Base-by-base conservation (phyloP, 2,113 vertebrate species). In the Phyllopteryx taeniolatus region DNA sequence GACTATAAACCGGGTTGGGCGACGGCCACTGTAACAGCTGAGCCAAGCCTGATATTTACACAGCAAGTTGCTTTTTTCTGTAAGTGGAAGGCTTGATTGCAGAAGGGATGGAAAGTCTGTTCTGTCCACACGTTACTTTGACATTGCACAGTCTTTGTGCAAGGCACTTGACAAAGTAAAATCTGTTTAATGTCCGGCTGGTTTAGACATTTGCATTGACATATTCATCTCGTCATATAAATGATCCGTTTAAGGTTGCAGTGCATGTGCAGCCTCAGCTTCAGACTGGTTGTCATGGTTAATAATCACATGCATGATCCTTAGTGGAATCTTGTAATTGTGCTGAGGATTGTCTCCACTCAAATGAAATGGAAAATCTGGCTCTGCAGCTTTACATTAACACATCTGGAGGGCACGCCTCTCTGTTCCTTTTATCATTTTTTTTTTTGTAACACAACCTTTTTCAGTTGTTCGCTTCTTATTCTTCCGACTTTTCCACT, bases 401-500 rank as follows among this genome's bases (percentile, higher is more conserved):
- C 79, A 79, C 61, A 67, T 79, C 56, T 74, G 71, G 43, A 47
- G 43, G 60, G 47, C 70, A 67, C 49, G 33, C 57, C 68, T 27
- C 20, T 56, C 43, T 42, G n/a, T n/a, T 31, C 42, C 22, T 62
- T 39, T 39, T 39, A 39, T 39, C 35, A 39, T 47, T 51, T 57
- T 12, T 42, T 44, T 17, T 43, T 57, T 4, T 39, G 12, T 31
- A 14, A 43, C 76, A 59, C 66, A 47, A 43, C 42, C 22, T 72
- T 3, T 68, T 72, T 47, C 19, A 7, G n/a, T 67, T 10, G 47
- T 63, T 46, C 63, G 2, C 27, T 77, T 74, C 51, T 76, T 53
- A 56, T 71, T 70, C 69, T 74, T 79, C 72, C 43, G 70, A 70
- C 66, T 75, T 66, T 67, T 39, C 67, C 78, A 71, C 66, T 75